Conservation (phyloP, 2,113 vertebrate species). For the Rhinoptilus africanus region DNA sequence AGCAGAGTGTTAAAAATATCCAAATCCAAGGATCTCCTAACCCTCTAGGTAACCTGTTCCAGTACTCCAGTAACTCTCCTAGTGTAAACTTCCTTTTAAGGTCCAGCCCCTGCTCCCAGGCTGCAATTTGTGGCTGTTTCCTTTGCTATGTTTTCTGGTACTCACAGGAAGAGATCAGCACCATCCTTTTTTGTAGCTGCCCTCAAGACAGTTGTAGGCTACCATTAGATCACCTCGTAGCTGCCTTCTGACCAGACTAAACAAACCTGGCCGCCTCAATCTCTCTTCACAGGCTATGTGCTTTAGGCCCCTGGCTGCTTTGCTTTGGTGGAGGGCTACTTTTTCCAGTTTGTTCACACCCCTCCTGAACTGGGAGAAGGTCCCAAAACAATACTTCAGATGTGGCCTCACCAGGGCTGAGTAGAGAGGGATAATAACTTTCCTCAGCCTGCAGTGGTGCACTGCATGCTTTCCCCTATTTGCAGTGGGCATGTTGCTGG, state of each 20-base stretch:
- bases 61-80: not conserved
- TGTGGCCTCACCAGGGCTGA: not conserved
- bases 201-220: not conserved
- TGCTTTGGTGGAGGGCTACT: not conserved
- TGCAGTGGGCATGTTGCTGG: not conserved
- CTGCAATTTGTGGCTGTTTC: not conserved
- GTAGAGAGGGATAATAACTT: not conserved
- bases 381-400: not conserved
- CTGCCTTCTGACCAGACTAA: not conserved
- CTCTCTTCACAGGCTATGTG: not conserved
- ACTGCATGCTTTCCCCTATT: not conserved
- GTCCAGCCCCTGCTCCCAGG: not conserved
- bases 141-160: not conserved
- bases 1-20: not conserved
- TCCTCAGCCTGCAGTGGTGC: not conserved
- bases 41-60: not conserved
- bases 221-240: not conserved
- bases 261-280: not conserved
- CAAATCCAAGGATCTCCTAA: not conserved
- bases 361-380: not conserved
- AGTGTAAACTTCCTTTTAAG: not conserved
- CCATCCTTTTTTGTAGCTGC: not conserved
- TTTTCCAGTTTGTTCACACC: not conserved
- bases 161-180: not conserved
- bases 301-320: not conserved